These are phyloP conservation scores for Micronycteris hirsuta DNA, from an alignment of 2,113 vertebrate genomes.

Conservation along the genomic window DNA sequence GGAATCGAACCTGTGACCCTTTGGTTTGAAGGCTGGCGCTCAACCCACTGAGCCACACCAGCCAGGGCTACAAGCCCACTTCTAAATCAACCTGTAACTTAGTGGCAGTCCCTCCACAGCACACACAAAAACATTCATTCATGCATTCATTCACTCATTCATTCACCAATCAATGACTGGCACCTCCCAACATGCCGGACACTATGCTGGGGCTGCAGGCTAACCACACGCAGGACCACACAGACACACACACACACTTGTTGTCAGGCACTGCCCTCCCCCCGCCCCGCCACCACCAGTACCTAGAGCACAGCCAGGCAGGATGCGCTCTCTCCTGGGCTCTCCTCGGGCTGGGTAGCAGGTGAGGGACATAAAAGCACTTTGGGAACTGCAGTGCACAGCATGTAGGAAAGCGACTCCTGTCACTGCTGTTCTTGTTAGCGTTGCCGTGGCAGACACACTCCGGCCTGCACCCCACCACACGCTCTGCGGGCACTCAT, in stretches of 20 bases:
- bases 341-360: background rate
- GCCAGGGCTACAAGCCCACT: background rate
- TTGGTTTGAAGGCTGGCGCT: no score
- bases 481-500: accelerated
- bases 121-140: background rate
- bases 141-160: background rate
- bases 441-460: background rate
- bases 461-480: background rate
- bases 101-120: background rate
- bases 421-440: background rate
- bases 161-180: background rate
- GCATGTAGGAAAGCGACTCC: background rate
- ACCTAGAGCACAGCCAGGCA: background rate
- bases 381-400: background rate
- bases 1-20: no score
- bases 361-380: background rate
- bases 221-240: background rate
- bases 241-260: accelerated
- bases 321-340: background rate
- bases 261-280: background rate
- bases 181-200: accelerated
- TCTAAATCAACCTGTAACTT: background rate
- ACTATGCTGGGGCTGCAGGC: background rate
- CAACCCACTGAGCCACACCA: no score
- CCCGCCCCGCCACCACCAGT: background rate